These are phyloP conservation scores for Mesochorus sp. DNA, from an alignment of 2,888 invertebrate genomes.

Conservation along the genomic window DNA sequence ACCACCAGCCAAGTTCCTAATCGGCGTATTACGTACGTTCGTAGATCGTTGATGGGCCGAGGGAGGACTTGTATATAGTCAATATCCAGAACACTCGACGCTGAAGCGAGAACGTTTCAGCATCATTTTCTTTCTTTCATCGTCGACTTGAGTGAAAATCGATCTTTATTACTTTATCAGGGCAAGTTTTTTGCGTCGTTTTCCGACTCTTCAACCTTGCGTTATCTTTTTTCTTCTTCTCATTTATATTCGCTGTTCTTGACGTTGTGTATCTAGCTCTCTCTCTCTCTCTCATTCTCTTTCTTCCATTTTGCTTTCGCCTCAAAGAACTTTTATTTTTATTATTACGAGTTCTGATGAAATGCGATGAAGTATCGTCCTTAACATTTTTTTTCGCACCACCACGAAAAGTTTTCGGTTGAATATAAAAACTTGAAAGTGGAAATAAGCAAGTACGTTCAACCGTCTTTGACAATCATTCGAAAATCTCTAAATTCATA, in stretches of 20 bases:
- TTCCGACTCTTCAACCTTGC: neutral
- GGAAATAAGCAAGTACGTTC: too few species aligned
- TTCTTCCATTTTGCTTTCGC: too few species aligned
- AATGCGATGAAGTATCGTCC: constrained; percentile 36
- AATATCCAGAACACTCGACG: constrained; percentile 32
- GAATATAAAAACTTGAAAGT: too few species aligned
- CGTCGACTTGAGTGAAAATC: constrained; percentile 61
- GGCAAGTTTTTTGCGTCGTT: constrained; percentile 45
- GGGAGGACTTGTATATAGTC: constrained; percentile 1
- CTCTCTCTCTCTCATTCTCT: neutral
- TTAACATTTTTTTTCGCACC: too few species aligned
- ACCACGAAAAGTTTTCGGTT: too few species aligned
- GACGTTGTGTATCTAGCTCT: neutral
- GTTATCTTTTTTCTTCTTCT: constrained; percentile 11
- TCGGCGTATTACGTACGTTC: constrained; percentile 53
- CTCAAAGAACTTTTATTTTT: neutral
- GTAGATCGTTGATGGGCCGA: constrained; percentile 35
- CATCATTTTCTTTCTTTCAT: constrained; percentile 54
- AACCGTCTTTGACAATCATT: too few species aligned
- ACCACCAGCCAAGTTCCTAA: constrained; percentile 53
- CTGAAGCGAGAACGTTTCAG: constrained; percentile 26
- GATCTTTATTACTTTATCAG: constrained; percentile 63
- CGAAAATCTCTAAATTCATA: too few species aligned
- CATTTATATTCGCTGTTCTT: constrained; percentile 6
- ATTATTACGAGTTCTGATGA: constrained; percentile 21